A percentile compares a stretch with the other conserved stretches of the same genome.
Evolutionary conservation across 2,113 vertebrate species (phyloP).

Genomic region (Chamaetylas fuelleborni): DNA sequence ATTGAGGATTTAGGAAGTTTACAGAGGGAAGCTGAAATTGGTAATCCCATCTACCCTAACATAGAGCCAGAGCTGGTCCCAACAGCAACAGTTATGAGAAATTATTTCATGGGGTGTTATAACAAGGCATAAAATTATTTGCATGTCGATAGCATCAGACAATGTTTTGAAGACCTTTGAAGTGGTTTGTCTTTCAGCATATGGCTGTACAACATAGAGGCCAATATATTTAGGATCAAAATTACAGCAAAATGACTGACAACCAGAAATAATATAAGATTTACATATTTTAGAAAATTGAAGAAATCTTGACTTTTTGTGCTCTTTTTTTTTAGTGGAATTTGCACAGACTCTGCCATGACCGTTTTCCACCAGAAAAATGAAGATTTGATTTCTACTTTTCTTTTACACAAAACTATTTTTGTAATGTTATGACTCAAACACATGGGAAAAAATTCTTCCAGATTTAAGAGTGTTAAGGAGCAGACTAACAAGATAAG

Average conservation of each 20-base stretch:
- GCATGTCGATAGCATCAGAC: not conserved
- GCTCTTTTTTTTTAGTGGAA: not conserved
- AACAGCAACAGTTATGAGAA: not conserved
- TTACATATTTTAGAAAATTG: not conserved
- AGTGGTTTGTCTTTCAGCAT: not conserved
- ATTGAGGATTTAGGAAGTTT: not conserved
- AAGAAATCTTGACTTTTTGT: not conserved
- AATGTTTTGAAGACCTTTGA: not conserved
- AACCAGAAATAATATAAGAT: not conserved
- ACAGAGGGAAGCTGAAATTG: not conserved
- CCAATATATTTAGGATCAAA: not conserved
- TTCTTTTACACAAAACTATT: not conserved
- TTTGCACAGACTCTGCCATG: not conserved
- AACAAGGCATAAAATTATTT: not conserved
- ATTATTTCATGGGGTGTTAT: not conserved
- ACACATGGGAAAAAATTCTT: not conserved
- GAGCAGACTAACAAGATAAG: not conserved
- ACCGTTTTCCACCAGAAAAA: not conserved
- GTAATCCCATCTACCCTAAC: not conserved
- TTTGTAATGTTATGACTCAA: not conserved
- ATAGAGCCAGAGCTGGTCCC: not conserved
- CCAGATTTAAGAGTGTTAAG: not conserved
- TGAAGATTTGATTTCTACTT: not conserved
- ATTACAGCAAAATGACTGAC: not conserved
- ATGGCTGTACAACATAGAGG: not conserved